These are phyloP conservation scores for Zaprionus africanus DNA, from an alignment of 1,140 invertebrate species.

Conservation along the genomic window DNA sequence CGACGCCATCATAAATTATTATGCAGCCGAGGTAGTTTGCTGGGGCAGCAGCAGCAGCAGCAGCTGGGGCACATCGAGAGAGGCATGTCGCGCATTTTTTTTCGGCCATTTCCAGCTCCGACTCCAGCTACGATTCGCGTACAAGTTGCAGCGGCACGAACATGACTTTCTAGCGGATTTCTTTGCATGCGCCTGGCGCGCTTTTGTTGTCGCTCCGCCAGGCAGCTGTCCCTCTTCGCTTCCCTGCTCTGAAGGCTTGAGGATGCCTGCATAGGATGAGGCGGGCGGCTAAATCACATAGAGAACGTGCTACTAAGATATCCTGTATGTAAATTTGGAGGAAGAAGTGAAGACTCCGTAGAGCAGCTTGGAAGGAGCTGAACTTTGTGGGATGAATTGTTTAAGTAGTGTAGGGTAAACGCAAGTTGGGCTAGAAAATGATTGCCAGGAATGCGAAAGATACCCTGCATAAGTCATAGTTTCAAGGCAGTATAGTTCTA, in stretches of 20 bases:
- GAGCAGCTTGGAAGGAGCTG: background rate
- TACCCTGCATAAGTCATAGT: background rate
- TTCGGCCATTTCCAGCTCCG: constrained; percentile 39
- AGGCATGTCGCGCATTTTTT: constrained; percentile 57
- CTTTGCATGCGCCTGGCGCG: constrained; percentile 70
- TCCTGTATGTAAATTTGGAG: background rate
- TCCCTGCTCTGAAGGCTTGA: background rate
- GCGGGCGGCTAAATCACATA: background rate
- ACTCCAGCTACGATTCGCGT: constrained; percentile 16
- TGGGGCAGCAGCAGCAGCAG: constrained; percentile 4
- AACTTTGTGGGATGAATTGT: too few relatives aligned
- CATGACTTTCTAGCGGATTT: constrained; percentile 83
- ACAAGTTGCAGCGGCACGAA: constrained; percentile 67
- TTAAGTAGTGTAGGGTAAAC: background rate
- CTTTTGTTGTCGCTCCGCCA: constrained; percentile 50
- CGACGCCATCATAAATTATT: constrained; percentile 84
- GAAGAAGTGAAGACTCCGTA: background rate
- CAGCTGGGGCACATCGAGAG: constrained; percentile 38
- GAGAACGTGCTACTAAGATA: background rate
- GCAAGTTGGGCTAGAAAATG: background rate
- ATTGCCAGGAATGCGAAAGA: too few relatives aligned
- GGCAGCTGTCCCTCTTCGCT: constrained; percentile 9
- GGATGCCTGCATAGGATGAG: constrained; percentile 1
- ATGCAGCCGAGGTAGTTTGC: constrained; percentile 69
- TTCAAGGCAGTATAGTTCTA: background rate